These are phyloP conservation scores for Dasypogon diadema DNA, from an alignment of 2,888 invertebrate species.

Conservation along the genomic window DNA sequence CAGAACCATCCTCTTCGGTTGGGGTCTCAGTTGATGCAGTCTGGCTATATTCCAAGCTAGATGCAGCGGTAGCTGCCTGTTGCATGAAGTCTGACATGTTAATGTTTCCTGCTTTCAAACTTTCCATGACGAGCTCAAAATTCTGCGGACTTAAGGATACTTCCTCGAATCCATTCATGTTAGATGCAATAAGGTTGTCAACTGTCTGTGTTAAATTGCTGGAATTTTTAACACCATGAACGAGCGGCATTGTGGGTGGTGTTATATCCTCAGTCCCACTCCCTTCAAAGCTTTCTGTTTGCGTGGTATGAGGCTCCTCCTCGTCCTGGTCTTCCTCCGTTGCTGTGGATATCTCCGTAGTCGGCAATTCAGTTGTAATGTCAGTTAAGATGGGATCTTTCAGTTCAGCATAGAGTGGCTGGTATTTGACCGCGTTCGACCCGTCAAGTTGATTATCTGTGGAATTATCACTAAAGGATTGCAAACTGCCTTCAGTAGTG, in stretches of 20 bases:
- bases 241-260: not conserved
- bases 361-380: constrained; percentile 58
- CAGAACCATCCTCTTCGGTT: constrained; percentile 54
- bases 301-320: not conserved
- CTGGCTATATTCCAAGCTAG: constrained; percentile 61
- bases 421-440: constrained; percentile 60
- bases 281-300: not conserved
- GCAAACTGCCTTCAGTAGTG: constrained; percentile 50
- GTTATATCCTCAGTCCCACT: not conserved
- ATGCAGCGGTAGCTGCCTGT: constrained; percentile 67
- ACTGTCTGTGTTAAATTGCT: constrained; percentile 26
- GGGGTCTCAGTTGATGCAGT: not conserved
- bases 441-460: constrained; percentile 43
- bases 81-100: constrained; percentile 66
- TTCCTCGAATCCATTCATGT: constrained; percentile 21
- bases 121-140: constrained; percentile 55
- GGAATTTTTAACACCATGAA: not conserved
- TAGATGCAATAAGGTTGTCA: constrained; percentile 22
- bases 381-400: constrained; percentile 61
- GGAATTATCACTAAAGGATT: constrained; percentile 34
- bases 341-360: constrained; percentile 9
- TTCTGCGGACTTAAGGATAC: constrained; percentile 23
- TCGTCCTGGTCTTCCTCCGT: not conserved
- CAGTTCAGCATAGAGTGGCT: constrained; percentile 62
- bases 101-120: constrained; percentile 62